Evolutionary conservation across 2,797 vertebrate species (phyloP), one percentile per base, ranked within the genome.

Genomic region (Cossypha caffra): DNA sequence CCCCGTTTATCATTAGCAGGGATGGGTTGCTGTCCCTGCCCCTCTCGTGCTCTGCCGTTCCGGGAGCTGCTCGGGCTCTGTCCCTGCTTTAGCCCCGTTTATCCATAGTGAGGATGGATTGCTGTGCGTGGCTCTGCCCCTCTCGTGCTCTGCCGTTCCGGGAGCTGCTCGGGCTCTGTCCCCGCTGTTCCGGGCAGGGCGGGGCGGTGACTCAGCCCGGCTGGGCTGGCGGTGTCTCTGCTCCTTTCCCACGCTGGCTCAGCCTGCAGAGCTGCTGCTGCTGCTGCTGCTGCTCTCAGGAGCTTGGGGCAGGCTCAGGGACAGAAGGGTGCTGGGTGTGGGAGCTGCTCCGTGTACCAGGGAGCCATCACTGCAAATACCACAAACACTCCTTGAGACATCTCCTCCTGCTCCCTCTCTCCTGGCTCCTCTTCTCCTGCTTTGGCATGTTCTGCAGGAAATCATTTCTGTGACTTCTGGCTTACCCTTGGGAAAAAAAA

Each of bases 161-260:
- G 77, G 55, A 82, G 28, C 37, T 33, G 45, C 58, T 77, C 33
- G 1, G 2, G 72, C 71, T 72, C 21, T 24, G 47, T 28, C 78
- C 45, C 74, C 40, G 28, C 74, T 66, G 79, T 19, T 95, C 51
- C 33, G 31, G 40, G 73, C 69, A 8, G 95, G 96, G 88, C 37
- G 55, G 55, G 87, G 96, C 86, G 78, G 66, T 96, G 94, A 90
- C 83, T 95, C 96, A 95, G 61, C 73, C 7, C 17, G 45, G 21
- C 43, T 31, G n/a, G 59, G 85, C 79, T 73, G 5, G 1, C 52
- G 3, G 5, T 7, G 71, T 74, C 73, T 62, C 73, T 0, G 1
- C 71, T 93, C 13, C 57, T 90, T 96, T 97, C 96, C 91, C 96
- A 96, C 87, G 89, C 75, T 72, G 91, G 4, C 86, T 55, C 54